Conservation (phyloP, 2,113 vertebrate genomes). For the Burhinus oedicnemus region DNA sequence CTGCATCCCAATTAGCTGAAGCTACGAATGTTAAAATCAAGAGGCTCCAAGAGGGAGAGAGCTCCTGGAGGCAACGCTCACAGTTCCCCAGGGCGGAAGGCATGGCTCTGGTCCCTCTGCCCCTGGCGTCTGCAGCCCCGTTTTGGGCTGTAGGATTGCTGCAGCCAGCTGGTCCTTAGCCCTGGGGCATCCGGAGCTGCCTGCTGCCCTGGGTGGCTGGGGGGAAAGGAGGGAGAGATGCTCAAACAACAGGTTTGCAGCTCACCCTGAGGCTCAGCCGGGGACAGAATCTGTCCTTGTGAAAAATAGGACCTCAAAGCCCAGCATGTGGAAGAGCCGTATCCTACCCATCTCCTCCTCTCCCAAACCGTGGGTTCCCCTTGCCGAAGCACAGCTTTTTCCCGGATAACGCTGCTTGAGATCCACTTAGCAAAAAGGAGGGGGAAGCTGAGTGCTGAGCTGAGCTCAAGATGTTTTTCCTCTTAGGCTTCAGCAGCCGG, state of each 20-base stretch:
- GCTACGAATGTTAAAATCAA: neutral
- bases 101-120: neutral
- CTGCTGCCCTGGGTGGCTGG: neutral
- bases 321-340: neutral
- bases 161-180: neutral
- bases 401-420: neutral
- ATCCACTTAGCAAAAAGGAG: neutral
- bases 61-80: neutral
- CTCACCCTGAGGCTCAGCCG: neutral
- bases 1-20: slow-evolving; percentile 39
- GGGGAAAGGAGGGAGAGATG: neutral
- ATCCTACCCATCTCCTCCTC: neutral
- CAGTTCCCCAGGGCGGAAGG: neutral
- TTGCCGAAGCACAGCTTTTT: neutral
- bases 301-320: neutral
- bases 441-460: neutral
- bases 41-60: neutral
- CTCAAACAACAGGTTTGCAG: neutral
- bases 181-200: neutral
- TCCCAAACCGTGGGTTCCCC: neutral
- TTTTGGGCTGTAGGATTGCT: neutral
- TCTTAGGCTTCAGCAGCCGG: neutral
- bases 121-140: neutral
- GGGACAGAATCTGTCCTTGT: neutral
- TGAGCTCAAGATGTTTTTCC: neutral